Percentiles rank a stretch among this genome's conserved stretches.
Evolutionary conservation across 2,113 vertebrate species (phyloP).

Genomic region (Tachycineta bicolor): DNA sequence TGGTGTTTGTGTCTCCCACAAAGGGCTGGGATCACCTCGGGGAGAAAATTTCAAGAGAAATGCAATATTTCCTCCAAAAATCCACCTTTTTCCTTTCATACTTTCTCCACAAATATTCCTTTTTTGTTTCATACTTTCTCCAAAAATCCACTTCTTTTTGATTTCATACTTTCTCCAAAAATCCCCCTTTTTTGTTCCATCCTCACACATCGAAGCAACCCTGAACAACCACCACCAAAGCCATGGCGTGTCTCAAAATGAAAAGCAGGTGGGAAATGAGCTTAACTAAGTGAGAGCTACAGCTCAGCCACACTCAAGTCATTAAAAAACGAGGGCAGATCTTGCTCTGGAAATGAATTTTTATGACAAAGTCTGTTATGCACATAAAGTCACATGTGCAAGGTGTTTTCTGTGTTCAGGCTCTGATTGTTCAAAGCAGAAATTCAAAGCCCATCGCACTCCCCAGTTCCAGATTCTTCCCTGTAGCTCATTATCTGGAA

Average conservation of each 20-base stretch:
- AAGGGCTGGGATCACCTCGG: neutral
- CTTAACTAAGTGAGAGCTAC: neutral
- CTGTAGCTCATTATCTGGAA: accelerated
- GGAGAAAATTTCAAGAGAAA: neutral
- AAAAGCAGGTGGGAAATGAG: neutral
- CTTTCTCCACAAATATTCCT: neutral
- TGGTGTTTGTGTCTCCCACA: neutral
- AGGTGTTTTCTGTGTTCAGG: neutral
- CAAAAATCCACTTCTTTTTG: neutral
- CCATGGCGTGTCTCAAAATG: accelerated
- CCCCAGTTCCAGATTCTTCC: neutral
- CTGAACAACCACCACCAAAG: neutral
- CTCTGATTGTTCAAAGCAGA: neutral
- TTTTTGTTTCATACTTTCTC: neutral
- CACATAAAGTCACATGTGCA: too few relatives aligned
- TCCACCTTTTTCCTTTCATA: neutral
- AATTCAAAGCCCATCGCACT: neutral
- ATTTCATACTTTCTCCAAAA: neutral
- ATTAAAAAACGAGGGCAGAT: neutral
- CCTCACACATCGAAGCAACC: neutral
- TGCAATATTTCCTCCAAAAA: neutral
- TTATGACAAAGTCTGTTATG: neutral
- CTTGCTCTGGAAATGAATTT: neutral
- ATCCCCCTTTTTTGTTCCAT: neutral
- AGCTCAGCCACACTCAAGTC: neutral